These are phyloP conservation scores for Psylliodes chrysocephalus DNA, from an alignment of 2,888 invertebrate genomes.

Conservation along the genomic window DNA sequence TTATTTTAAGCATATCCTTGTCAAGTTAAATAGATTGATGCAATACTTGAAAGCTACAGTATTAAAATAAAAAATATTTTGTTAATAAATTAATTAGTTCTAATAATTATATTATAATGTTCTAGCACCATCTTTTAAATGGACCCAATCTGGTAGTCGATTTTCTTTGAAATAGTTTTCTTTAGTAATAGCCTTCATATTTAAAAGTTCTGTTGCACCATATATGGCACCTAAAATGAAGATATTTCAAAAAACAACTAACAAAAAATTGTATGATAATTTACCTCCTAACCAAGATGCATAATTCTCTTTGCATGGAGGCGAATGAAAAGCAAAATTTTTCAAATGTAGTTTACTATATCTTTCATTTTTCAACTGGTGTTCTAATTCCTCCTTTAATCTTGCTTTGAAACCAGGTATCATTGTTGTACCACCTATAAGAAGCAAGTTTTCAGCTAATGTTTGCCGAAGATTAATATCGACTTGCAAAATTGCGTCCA, in stretches of 20 bases:
- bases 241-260: too few species aligned
- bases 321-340: constrained; percentile 81
- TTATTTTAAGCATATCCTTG: not conserved
- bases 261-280: too few species aligned
- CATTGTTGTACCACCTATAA: constrained; percentile 89
- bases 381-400: constrained; percentile 79
- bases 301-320: constrained; percentile 84
- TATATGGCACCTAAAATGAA: constrained; percentile 74
- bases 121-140: constrained; percentile 70
- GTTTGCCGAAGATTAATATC: constrained; percentile 83
- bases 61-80: not conserved
- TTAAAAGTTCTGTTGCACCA: constrained; percentile 79
- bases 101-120: constrained; percentile 54
- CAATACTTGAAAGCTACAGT: too few species aligned
- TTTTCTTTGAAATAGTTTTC: constrained; percentile 78
- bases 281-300: constrained; percentile 87
- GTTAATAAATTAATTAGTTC: not conserved
- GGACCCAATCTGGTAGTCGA: constrained; percentile 85
- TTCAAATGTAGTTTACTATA: constrained; percentile 71
- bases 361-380: constrained; percentile 73
- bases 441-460: constrained; percentile 84
- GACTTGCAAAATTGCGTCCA: constrained; percentile 84
- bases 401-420: constrained; percentile 85
- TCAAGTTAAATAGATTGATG: too few species aligned
- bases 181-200: constrained; percentile 76